Percentiles rank a stretch among this genome's conserved stretches.
These are phyloP conservation scores for Threskiornis aethiopicus DNA, from an alignment of 2,797 vertebrate genomes.

Conservation along the genomic window DNA sequence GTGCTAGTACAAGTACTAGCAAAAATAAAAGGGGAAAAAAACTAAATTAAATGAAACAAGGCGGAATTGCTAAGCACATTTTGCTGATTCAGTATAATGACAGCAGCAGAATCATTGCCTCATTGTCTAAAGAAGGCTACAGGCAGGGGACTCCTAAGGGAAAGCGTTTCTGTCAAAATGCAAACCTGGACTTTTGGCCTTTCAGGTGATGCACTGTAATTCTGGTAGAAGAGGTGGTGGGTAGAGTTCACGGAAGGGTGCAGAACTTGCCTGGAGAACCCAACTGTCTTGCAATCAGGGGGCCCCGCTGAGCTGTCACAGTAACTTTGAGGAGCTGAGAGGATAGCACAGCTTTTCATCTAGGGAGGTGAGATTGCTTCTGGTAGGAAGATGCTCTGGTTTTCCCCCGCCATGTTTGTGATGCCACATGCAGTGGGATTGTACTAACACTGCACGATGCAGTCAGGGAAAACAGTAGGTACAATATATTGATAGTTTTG, in stretches of 20 bases:
- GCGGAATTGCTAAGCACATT: not conserved
- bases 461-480: not conserved
- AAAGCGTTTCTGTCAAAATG: conserved; percentile 1
- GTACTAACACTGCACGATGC: not conserved
- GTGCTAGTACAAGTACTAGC: not conserved
- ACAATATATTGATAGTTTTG: not conserved
- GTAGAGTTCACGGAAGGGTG: not conserved
- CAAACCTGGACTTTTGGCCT: not conserved
- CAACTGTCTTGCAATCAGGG: not conserved
- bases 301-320: not conserved
- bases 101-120: not conserved
- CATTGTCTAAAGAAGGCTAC: not conserved
- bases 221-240: not conserved
- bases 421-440: not conserved
- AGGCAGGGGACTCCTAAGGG: not conserved
- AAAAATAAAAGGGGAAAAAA: not conserved
- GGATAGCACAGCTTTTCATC: not conserved
- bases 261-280: not conserved
- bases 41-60: not conserved
- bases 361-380: not conserved
- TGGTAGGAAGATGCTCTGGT: not conserved
- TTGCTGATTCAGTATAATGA: conserved; percentile 10
- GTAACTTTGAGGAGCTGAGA: not conserved
- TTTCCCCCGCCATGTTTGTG: not conserved
- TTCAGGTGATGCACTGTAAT: not conserved